These are phyloP conservation scores for Galaxias olidus DNA, from an alignment of 2,797 vertebrate species.

Conservation along the genomic window DNA sequence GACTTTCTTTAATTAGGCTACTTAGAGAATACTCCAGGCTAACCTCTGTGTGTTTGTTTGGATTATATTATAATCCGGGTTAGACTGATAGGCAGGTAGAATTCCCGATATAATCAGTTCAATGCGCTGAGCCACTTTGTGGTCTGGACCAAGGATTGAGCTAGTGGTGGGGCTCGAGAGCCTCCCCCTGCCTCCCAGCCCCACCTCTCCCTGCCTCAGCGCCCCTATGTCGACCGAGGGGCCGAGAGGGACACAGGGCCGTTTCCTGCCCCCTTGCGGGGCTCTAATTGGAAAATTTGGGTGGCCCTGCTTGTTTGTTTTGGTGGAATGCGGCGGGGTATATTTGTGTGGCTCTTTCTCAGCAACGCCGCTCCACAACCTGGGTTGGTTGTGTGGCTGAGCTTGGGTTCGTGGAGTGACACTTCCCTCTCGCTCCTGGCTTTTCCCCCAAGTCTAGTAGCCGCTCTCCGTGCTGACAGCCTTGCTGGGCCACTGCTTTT, in stretches of 20 bases:
- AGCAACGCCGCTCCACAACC: constrained; percentile 79
- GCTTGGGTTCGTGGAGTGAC: constrained; percentile 31
- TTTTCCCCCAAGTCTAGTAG: constrained; percentile 42
- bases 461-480: constrained; percentile 41
- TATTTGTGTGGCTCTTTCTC: constrained; percentile 91
- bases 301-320: constrained; percentile 98
- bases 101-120: constrained; percentile 73
- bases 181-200: constrained; percentile 37
- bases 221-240: constrained; percentile 70
- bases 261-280: constrained; percentile 87
- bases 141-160: constrained; percentile 70
- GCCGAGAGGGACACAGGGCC: constrained; percentile 68
- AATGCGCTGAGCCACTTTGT: constrained; percentile 73
- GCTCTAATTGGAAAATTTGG: constrained; percentile 97
- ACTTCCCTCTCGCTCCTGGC: constrained; percentile 42
- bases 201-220: constrained; percentile 75
- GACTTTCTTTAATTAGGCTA: constrained; percentile 36
- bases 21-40: constrained; percentile 12
- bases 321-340: constrained; percentile 89
- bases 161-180: constrained; percentile 69
- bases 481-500: constrained; percentile 49
- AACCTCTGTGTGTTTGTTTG: constrained; percentile 31
- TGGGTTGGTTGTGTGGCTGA: constrained; percentile 62
- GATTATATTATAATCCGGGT: constrained; percentile 56
- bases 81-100: constrained; percentile 65